These are phyloP conservation scores for Drosophila athabasca DNA, from an alignment of 1,140 invertebrate genomes.

Conservation along the genomic window DNA sequence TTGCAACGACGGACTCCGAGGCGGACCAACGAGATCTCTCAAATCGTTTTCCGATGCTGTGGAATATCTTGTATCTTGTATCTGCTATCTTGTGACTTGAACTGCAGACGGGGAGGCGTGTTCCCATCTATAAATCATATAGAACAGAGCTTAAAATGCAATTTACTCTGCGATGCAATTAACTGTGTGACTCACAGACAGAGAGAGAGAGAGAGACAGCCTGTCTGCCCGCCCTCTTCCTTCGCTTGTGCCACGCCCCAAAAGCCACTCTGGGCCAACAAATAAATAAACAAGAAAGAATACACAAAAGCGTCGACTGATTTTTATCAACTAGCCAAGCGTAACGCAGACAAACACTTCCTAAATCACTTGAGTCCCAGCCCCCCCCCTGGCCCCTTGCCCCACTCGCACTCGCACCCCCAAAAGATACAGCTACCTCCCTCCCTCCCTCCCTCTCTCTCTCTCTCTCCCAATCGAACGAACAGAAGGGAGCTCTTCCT, in stretches of 20 bases:
- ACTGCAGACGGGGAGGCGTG: conserved; percentile 12
- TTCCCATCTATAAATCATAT: conserved; percentile 33
- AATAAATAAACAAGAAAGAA: conserved; percentile 26
- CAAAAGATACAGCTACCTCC: not conserved
- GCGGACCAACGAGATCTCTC: conserved; percentile 7
- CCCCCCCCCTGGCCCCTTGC: conserved; percentile 2
- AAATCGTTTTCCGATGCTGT: conserved; percentile 5
- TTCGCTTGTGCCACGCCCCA: not conserved
- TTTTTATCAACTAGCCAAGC: conserved; percentile 83
- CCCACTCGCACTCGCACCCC: conserved; percentile 26
- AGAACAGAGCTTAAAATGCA: conserved; percentile 70
- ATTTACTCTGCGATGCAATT: conserved; percentile 70
- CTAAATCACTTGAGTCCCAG: conserved; percentile 82
- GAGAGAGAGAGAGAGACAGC: conserved; percentile 1
- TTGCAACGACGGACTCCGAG: conserved; percentile 33
- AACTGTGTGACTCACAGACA: conserved; percentile 33
- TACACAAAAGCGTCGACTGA: conserved; percentile 72
- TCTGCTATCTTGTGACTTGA: not conserved
- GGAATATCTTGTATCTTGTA: not conserved
- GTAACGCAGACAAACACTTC: conserved; percentile 83
- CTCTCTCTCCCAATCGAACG: not conserved
- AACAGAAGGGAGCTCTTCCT: conserved; percentile 66
- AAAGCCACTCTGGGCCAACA: not conserved
- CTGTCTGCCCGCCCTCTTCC: not conserved
- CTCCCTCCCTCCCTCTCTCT: not conserved